Evolutionary conservation across 1,140 invertebrate species (phyloP).

Genomic region (Pararge aegeria): DNA sequence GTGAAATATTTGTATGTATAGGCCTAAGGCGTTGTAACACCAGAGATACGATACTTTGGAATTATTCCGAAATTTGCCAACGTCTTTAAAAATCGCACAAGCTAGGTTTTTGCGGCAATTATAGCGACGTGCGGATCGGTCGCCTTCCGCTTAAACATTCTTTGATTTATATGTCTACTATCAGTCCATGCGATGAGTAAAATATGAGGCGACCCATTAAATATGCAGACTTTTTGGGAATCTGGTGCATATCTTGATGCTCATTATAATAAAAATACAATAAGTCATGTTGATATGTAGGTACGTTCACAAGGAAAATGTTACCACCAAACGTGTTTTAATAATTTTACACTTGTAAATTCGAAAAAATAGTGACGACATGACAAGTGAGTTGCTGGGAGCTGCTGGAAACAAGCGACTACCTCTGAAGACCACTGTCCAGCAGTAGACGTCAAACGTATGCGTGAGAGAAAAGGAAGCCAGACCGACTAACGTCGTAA

Average conservation of each 20-base stretch:
- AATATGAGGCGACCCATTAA: conserved; percentile 70
- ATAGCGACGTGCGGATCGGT: conserved; percentile 59
- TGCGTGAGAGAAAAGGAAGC: too few species aligned
- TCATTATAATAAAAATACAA: conserved; percentile 75
- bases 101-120: conserved; percentile 73
- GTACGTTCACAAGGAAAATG: conserved; percentile 20
- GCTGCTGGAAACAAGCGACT: too few species aligned
- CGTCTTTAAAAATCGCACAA: conserved; percentile 64
- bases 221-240: conserved; percentile 66
- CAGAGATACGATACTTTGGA: conserved; percentile 26
- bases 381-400: too few species aligned
- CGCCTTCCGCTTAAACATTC: conserved; percentile 56
- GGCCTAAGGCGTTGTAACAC: conserved; percentile 28
- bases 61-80: conserved; percentile 73
- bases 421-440: too few species aligned
- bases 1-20: too few species aligned
- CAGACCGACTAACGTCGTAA: too few species aligned
- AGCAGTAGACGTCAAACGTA: too few species aligned
- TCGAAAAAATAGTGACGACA: too few species aligned
- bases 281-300: conserved; percentile 60
- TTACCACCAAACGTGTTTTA: conserved; percentile 32
- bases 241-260: conserved; percentile 50
- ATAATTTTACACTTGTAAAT: too few species aligned
- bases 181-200: conserved; percentile 52
- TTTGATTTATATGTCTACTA: conserved; percentile 74